Base-by-base conservation (phyloP, 2,113 vertebrate species). In the Rattus rattus region DNA sequence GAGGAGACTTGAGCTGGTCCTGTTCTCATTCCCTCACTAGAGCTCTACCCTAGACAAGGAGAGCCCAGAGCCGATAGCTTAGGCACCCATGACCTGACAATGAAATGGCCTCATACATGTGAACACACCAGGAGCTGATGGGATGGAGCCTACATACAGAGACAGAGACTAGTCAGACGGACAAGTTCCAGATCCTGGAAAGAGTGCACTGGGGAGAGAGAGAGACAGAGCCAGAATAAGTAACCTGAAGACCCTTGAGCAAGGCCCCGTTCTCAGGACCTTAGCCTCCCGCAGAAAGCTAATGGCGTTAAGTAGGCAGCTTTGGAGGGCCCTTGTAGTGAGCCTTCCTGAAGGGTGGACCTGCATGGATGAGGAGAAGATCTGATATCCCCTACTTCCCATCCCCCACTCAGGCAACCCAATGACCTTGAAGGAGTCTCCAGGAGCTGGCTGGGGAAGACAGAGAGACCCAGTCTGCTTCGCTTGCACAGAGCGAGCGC, bases 111-210 rank as follows among this genome's bases (percentile, higher is more conserved):
- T 30, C 54, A 0, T 13, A 47, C 5, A 49, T 59, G 59, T 1
- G 11, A 59, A 13, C 7, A 11, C 54, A 47, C 33, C 69, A 4
- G 9, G 0, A 4, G 2, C 30, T 7, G 17, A 7, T 1, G 14
- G 16, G 33, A 9, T 13, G 43, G 75, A 54, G 36, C 28, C 59
- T 39, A 7, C 24, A 33, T 16, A 4, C 61, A 9, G 43, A n/a
- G 54, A 33, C 24, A 10, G 54, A 10, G 20, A 49, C 63, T 2
- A 0, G 63, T 14, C 10, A 52, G 19, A 33, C 69, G 5, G 39
- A 36, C 59, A 43, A 36, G 14, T n/a, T 54, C 52, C n/a, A 69
- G 69, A 63, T 3, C 65, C 49, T 7, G 0, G 56, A 92, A 47
- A 22, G 33, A 67, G 67, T 24, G 13, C 1, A 0, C 7, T 47